Evolutionary conservation across 2,113 vertebrate genomes (phyloP).

Genomic region (Axis porcinus): DNA sequence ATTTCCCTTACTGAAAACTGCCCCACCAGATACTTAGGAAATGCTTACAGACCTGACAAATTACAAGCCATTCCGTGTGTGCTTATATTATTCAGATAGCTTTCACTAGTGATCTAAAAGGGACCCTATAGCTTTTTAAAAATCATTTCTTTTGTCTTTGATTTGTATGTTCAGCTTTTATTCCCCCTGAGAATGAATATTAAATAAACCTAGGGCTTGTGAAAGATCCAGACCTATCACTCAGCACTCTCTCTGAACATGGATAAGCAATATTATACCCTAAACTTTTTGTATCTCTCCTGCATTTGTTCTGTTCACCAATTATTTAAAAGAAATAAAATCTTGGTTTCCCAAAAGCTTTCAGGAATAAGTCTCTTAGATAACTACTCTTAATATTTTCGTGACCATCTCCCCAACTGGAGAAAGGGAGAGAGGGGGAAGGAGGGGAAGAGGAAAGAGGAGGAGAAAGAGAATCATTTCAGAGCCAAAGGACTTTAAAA

Average conservation of each 20-base stretch:
- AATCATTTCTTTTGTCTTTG: not conserved
- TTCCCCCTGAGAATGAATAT: not conserved
- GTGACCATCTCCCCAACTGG: not conserved
- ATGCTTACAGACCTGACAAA: slow-evolving; percentile 59
- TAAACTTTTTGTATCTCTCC: not conserved
- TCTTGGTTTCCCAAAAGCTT: not conserved
- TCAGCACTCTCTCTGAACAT: not conserved
- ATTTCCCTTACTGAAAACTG: slow-evolving; percentile 51
- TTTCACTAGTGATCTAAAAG: slow-evolving; percentile 39
- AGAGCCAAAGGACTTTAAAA: not conserved
- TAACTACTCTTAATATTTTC: not conserved
- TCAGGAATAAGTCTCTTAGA: not conserved
- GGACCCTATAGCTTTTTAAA: not conserved
- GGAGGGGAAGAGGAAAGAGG: too few species aligned
- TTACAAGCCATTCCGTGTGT: slow-evolving; percentile 47
- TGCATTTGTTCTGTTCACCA: not conserved
- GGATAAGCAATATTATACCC: not conserved
- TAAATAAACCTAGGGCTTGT: not conserved
- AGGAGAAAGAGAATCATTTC: not conserved
- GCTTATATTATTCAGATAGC: slow-evolving; percentile 38
- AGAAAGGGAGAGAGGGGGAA: not conserved
- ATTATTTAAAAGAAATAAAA: slow-evolving; percentile 30
- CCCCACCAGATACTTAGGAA: slow-evolving; percentile 58
- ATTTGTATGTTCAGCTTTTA: not conserved
- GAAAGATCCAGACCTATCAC: not conserved